A percentile compares a stretch with the other conserved stretches of the same genome.
phyloP scores from a whole-genome alignment of 2,113 vertebrate species.

The Nothoprocta pentlandii region DNA sequence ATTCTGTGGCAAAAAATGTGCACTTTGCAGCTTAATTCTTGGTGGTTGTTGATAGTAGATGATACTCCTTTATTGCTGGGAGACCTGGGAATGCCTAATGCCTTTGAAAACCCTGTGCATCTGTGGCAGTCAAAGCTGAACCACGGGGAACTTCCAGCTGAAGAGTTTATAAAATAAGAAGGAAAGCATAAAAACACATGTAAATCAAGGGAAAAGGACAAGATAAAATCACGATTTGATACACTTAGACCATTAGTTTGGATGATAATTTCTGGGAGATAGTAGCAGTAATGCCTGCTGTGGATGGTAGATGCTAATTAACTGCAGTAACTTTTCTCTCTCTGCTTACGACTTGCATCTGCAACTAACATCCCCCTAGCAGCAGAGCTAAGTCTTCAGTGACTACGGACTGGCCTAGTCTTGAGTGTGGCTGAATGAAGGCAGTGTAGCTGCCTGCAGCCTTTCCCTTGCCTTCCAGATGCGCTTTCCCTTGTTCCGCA shows the following conservation, averaged over 20 bases:
- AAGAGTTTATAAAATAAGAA: background rate
- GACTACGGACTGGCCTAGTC: no score
- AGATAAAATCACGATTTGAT: background rate
- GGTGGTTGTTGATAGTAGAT: background rate
- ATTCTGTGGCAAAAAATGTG: background rate
- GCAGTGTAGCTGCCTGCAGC: no score
- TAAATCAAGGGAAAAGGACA: background rate
- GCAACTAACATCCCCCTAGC: background rate
- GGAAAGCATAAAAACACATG: background rate
- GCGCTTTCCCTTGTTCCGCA: background rate
- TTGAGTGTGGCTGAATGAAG: no score
- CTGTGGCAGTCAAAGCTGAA: background rate
- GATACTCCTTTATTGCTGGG: background rate
- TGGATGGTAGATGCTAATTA: background rate
- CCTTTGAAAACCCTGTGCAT: background rate
- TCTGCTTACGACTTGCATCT: background rate
- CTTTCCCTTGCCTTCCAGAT: rapidly evolving
- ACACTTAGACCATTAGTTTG: background rate
- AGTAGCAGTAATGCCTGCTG: background rate
- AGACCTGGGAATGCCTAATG: background rate
- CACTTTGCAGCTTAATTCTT: background rate
- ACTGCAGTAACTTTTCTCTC: background rate
- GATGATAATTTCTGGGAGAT: background rate
- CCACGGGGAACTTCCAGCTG: background rate
- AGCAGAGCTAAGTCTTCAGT: no score